Evolutionary conservation across 2,888 invertebrate species (phyloP).

Genomic region (Myathropa florea): DNA sequence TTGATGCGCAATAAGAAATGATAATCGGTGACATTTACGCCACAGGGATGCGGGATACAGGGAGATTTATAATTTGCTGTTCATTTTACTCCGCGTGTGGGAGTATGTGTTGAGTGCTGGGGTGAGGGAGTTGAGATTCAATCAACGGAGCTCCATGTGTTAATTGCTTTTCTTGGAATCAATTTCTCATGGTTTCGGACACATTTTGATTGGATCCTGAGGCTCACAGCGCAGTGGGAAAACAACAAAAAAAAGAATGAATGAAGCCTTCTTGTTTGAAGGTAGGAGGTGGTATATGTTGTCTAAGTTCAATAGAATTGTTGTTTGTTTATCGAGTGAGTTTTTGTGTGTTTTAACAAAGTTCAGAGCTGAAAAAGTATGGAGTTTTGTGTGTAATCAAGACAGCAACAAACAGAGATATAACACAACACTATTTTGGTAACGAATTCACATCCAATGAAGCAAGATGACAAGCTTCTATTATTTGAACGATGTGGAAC

Average conservation of each 20-base stretch:
- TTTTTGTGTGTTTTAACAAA: no score
- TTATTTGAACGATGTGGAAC: no score
- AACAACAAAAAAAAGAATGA: neutral
- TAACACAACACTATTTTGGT: no score
- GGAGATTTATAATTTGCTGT: neutral
- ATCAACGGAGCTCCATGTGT: neutral
- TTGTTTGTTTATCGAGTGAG: no score
- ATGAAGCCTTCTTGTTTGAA: neutral
- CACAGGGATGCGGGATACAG: neutral
- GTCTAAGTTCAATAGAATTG: no score
- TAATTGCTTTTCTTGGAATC: neutral
- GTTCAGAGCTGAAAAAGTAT: no score
- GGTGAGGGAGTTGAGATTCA: neutral
- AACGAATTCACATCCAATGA: no score
- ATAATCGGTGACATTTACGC: neutral
- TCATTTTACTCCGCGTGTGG: neutral
- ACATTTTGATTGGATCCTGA: neutral
- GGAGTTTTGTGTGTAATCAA: no score
- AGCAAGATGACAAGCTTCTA: no score
- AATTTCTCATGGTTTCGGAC: neutral
- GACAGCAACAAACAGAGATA: no score
- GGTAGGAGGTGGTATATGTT: no score
- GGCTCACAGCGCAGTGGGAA: neutral
- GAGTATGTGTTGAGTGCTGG: neutral
- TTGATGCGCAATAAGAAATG: neutral